Evolutionary conservation across 2,797 vertebrate genomes (phyloP), one percentile per base, ranked within the genome.

Genomic region (Lacerta bilineata): DNA sequence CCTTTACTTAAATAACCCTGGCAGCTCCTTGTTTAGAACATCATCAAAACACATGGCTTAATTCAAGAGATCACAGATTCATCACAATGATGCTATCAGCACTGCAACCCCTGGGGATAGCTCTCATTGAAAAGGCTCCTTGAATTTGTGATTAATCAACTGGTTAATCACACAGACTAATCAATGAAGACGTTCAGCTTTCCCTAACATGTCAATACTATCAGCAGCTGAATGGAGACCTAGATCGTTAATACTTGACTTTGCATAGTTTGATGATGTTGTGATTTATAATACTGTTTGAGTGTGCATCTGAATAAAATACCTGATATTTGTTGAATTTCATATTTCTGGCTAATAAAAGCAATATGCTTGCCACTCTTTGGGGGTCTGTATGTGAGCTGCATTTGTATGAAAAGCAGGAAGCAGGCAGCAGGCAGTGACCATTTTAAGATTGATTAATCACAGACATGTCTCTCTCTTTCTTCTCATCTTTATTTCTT

Each of bases 401-500:
- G 83, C 88, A 88, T 90, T 92, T 89, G 69, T 83, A 91, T 55
- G 91, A 91, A 88, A 77, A 0, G 75, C 80, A 83, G 78, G 85
- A 89, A 93, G 75, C 80, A 83, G 78, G 85, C 88, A 93, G 87
- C 74, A 87, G 46, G 93, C 55, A 92, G 50, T 69, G 81, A 88
- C 78, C 92, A 85, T 94, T 94, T 93, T 76, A 93, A 92, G 89
- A 88, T 72, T 0, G 0, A 95, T 94, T 94, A 95, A 95, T 95
- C 93, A 92, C 90, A 94, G 92, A 85, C 91, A 68, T 66, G 84
- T 90, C 92, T 80, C 46, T 59, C 85, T 79, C 77, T 89, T 80
- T 27, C 78, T 85, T 89, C 79, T 81, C 83, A 91, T 94, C 89
- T 93, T 93, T 93, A 95, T 94, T 95, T 96, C 92, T 93, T 93